Base-by-base conservation (phyloP, 2,888 invertebrate species). In the Limenitis camilla region DNA sequence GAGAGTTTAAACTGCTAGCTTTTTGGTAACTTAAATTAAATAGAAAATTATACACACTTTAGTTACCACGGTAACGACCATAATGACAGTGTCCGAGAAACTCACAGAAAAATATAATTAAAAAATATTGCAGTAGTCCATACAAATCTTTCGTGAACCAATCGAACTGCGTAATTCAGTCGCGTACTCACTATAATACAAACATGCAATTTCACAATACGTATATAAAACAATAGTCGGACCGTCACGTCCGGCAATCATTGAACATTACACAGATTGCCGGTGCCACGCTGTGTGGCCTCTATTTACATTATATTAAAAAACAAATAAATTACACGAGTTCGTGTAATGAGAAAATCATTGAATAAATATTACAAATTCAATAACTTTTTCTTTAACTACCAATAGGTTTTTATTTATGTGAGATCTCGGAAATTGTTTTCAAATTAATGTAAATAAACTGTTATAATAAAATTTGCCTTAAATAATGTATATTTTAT, bases 161-260 rank as follows among this genome's bases (percentile, higher is more conserved):
- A 64, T 62, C 61, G 61, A 63, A 62, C 61, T 67, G 82, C 82
- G 83, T 83, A 83, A 83, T 79, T 73, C 82, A 80, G 82, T 78
- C 79, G 76, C 79, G 76, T 78, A 72, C 71, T 56, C 61, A 68
- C 61, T 65, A 64, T 69, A 69, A 60, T 56, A 61, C 61, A 52
- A 61, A 63, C 66, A 61, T 65, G 64, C 65, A 69, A 68, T 67
- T 64, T 61, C 62, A 67, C 68, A 68, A 67, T 55, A 53, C 49
- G 60, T 56, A 60, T 58, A 59, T 52, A 63, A 59, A 65, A 62
- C 64, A 60, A 61, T 56, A 57, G 61, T 61, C 49, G 54, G 49
- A 59, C 53, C 66, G 65, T 68, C 64, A 61, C 69, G 61, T 63
- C 62, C 64, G 58, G 64, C 65, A 67, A 71, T 55, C 52, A 55